Evolutionary conservation across 53 echinoderm and acorn worm species (phyloP).

Genomic region (Paelopatides confundens): DNA sequence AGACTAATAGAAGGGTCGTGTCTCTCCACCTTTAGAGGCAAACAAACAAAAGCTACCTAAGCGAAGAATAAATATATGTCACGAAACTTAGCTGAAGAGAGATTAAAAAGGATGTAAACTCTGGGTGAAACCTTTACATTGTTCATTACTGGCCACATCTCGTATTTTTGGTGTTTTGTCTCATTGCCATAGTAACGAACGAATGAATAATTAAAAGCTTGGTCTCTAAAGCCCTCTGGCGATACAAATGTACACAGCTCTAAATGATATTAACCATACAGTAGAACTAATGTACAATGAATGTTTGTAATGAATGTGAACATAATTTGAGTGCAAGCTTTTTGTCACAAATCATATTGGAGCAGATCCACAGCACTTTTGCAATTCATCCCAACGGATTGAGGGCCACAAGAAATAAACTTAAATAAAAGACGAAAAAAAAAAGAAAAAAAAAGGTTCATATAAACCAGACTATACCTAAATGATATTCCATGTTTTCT

Average conservation of each 20-base stretch:
- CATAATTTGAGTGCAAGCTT: no score
- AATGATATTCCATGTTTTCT: neutral
- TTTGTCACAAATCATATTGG: neutral
- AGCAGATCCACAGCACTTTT: no score
- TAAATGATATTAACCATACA: no score
- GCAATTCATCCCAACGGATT: no score
- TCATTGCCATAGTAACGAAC: neutral
- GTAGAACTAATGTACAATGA: no score
- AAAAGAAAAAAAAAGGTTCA: neutral
- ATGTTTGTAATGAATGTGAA: no score
- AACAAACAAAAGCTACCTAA: neutral
- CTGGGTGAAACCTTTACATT: neutral
- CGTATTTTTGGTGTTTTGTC: slow-evolving; percentile 20
- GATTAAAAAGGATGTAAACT: neutral
- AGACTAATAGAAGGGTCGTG: neutral
- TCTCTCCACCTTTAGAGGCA: slow-evolving; percentile 5
- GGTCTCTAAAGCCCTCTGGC: slow-evolving; percentile 1
- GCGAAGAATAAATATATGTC: neutral
- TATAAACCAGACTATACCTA: neutral
- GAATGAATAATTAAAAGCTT: slow-evolving; percentile 16
- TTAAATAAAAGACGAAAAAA: neutral
- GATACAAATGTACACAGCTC: neutral
- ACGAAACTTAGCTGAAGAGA: neutral
- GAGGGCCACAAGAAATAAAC: no score
- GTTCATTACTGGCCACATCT: neutral